Evolutionary conservation across 64 coral and sea anemone species (phyloP).

Genomic region (Cladopsammia gracilis): DNA sequence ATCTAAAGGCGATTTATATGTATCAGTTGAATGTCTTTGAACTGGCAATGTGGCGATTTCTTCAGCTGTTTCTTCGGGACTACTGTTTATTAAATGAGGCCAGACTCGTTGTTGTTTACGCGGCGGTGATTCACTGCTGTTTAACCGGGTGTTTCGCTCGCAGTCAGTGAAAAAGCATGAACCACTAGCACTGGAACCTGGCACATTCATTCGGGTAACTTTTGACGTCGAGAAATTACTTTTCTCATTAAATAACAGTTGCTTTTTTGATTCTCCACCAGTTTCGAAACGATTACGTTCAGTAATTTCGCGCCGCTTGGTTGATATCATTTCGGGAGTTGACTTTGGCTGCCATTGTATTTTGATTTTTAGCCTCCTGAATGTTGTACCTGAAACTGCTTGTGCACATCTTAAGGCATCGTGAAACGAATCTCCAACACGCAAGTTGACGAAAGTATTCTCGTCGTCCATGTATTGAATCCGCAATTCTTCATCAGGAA

Average conservation of each 20-base stretch:
- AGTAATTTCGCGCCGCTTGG: conserved; percentile 24
- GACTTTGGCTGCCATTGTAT: conserved; percentile 43
- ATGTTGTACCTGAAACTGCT: conserved; percentile 50
- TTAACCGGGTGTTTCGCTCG: too few species aligned
- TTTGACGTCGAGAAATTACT: background rate
- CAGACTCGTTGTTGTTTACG: conserved; percentile 12
- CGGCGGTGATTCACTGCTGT: conserved; percentile 17
- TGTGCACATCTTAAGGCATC: conserved; percentile 58
- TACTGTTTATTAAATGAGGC: background rate
- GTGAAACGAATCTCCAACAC: background rate
- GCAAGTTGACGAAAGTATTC: conserved; percentile 32
- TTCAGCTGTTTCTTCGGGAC: background rate
- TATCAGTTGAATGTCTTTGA: too few species aligned
- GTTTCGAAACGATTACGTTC: background rate
- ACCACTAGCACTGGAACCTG: conserved; percentile 9
- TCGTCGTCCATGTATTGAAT: conserved; percentile 13
- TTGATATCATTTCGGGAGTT: conserved; percentile 34
- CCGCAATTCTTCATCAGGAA: conserved; percentile 25
- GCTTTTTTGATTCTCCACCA: conserved; percentile 1
- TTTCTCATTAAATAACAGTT: conserved; percentile 18
- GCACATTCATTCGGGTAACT: background rate
- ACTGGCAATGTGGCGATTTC: too few species aligned
- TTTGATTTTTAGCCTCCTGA: conserved; percentile 51
- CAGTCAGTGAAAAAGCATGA: conserved; percentile 2
- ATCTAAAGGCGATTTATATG: too few species aligned